Evolutionary conservation across 2,113 vertebrate genomes (phyloP), one percentile per base, ranked within the genome.

Genomic region (Chaetodon auriga): DNA sequence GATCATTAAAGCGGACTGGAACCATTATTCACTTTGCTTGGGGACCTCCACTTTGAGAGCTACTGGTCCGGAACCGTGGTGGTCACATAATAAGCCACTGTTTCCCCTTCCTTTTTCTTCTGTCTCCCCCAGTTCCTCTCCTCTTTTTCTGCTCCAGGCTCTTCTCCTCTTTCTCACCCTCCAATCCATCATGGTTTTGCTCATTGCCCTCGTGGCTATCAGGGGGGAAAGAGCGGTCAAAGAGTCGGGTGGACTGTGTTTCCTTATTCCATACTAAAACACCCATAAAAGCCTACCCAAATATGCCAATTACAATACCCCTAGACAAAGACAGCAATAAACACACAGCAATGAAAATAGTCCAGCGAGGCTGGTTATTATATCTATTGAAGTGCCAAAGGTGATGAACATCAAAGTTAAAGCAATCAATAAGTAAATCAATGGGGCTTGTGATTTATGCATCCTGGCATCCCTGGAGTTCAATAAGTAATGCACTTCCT

Each of bases 171-270:
- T 53, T 64, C 46, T 66, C 80, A 7, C 54, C 23, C 72, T 43
- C 60, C 75, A 69, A 90, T 92, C 78, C 73, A 86, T 90, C 87
- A 83, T 48, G 70, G 18, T 62, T 84, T 75, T 51, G 75, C 66
- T 73, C 30, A 69, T 66, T 82, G 80, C 48, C 54, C 53, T 35
- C 7, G 43, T 58, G 30, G 35, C 74, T 70, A 63, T 73, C 77
- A 78, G 53, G 54, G n/a, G 14, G 25, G 18, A 25, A 30, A 36
- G 8, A 55, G 21, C 41, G n/a, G 45, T 45, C 49, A 54, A 0
- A 10, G 61, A 16, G 54, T 25, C 75, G 35, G 43, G n/a, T 38
- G 35, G 14, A 51, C 48, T 12, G 0, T 38, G 55, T 19, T 35
- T 51, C 49, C 13, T 4, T 36, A 43, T 4, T 15, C 9, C 21